Percentiles rank a stretch among this genome's conserved stretches.
phyloP scores from a whole-genome alignment of 92 coral and sea anemone genomes.

The Actinostola sp. region DNA sequence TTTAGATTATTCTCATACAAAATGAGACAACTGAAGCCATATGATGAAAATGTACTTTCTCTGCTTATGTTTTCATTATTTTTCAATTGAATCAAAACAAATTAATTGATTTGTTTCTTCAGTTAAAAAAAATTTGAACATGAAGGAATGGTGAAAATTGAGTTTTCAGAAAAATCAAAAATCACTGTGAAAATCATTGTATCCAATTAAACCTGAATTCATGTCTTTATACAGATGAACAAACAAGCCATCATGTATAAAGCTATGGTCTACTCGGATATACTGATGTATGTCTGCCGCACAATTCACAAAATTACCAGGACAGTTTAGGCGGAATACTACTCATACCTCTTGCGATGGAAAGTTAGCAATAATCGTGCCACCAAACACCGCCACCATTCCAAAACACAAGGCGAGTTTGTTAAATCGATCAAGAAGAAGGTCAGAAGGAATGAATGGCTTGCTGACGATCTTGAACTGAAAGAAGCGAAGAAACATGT shows the following conservation, averaged over 20 bases:
- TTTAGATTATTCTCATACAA: too few relatives aligned
- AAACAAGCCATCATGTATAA: background rate
- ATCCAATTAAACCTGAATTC: background rate
- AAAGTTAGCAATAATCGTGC: conserved; percentile 92
- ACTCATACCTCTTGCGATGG: conserved; percentile 88
- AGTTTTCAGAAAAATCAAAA: too few relatives aligned
- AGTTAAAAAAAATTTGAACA: too few relatives aligned
- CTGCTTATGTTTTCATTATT: too few relatives aligned
- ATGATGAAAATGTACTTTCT: too few relatives aligned
- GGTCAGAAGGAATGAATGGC: conserved; percentile 66
- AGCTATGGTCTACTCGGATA: background rate
- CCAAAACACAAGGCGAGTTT: conserved; percentile 79
- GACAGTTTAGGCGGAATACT: background rate
- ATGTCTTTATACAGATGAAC: background rate
- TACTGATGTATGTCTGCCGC: background rate
- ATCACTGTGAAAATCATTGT: too few relatives aligned
- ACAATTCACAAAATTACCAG: too few relatives aligned
- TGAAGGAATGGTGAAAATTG: too few relatives aligned
- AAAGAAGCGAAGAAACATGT: conserved; percentile 80
- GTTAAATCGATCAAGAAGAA: conserved; percentile 78
- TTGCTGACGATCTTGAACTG: conserved; percentile 76
- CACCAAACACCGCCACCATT: conserved; percentile 76
- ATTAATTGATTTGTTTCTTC: too few relatives aligned
- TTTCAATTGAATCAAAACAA: too few relatives aligned
- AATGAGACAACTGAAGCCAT: too few relatives aligned